Evolutionary conservation across 2,797 vertebrate species (phyloP).

Genomic region (Microctenopoma lineatum): DNA sequence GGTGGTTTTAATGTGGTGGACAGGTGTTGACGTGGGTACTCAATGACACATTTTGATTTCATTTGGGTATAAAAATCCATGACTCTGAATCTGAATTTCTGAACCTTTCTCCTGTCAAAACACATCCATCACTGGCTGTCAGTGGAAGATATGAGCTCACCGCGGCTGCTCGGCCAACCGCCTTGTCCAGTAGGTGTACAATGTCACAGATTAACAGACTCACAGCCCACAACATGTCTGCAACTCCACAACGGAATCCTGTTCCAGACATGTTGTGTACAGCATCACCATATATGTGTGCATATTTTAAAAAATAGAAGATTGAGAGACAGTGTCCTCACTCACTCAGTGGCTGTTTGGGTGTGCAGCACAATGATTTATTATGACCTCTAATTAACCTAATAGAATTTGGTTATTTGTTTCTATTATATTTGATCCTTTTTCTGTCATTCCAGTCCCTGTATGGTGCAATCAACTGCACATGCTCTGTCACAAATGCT

Average conservation of each 20-base stretch:
- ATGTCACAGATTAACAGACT: slow-evolving; percentile 40
- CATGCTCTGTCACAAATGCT: background rate
- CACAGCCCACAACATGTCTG: slow-evolving; percentile 39
- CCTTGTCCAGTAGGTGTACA: slow-evolving; percentile 38
- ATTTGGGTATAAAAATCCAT: too few relatives aligned
- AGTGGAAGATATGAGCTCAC: slow-evolving; percentile 74
- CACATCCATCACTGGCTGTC: slow-evolving; percentile 8
- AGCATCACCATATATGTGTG: slow-evolving; percentile 2
- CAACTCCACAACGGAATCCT: slow-evolving; percentile 30
- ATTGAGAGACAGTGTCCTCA: too few relatives aligned
- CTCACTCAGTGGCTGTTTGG: background rate
- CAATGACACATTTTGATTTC: too few relatives aligned
- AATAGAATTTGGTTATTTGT: background rate
- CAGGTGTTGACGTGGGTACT: too few relatives aligned
- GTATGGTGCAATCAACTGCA: background rate
- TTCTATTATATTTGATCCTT: background rate
- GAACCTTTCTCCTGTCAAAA: background rate
- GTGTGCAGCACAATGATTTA: background rate
- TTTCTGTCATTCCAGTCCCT: background rate
- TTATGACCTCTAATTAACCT: background rate
- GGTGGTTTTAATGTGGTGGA: too few relatives aligned
- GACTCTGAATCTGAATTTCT: background rate
- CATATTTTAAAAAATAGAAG: too few relatives aligned
- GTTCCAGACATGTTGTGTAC: background rate
- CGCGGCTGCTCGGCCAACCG: background rate